Evolutionary conservation across 2,888 invertebrate genomes (phyloP).

Genomic region (Conistra vaccinii): DNA sequence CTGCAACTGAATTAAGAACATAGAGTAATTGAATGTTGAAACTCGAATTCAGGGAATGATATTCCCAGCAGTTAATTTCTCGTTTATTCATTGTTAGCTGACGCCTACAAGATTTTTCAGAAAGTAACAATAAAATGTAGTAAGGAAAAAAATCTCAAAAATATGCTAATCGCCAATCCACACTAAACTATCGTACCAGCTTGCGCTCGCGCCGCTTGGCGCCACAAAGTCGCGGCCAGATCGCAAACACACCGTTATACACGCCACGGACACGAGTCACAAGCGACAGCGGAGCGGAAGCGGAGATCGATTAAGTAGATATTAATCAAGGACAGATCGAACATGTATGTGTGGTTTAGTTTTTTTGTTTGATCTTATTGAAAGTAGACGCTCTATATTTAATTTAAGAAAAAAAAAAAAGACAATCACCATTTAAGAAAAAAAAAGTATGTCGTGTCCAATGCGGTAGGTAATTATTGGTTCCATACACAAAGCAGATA

Average conservation of each 20-base stretch:
- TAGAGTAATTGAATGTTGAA: too few species aligned
- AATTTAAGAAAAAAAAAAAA: too few species aligned
- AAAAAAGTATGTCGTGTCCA: too few species aligned
- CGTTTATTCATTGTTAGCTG: neutral
- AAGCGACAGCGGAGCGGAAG: slow-evolving; percentile 52
- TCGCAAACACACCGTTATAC: slow-evolving; percentile 67
- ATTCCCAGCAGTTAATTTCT: too few species aligned
- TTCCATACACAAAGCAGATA: too few species aligned
- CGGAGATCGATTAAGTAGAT: slow-evolving; percentile 24
- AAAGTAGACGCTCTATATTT: neutral
- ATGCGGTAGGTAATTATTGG: too few species aligned
- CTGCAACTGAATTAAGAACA: neutral
- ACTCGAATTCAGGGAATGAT: too few species aligned
- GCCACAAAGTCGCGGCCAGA: slow-evolving; percentile 66
- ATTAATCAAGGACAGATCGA: slow-evolving; percentile 23
- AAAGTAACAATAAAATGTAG: neutral
- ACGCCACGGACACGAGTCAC: slow-evolving; percentile 36
- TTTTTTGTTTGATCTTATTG: neutral
- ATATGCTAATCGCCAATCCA: slow-evolving; percentile 59
- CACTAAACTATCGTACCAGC: slow-evolving; percentile 50
- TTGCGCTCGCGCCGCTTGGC: slow-evolving; percentile 66
- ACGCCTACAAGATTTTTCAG: neutral
- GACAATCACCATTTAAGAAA: too few species aligned
- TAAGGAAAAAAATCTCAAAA: neutral
- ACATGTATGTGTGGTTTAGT: neutral